Evolutionary conservation across 2,888 invertebrate species (phyloP).

Genomic region (Seira sanloemensis): DNA sequence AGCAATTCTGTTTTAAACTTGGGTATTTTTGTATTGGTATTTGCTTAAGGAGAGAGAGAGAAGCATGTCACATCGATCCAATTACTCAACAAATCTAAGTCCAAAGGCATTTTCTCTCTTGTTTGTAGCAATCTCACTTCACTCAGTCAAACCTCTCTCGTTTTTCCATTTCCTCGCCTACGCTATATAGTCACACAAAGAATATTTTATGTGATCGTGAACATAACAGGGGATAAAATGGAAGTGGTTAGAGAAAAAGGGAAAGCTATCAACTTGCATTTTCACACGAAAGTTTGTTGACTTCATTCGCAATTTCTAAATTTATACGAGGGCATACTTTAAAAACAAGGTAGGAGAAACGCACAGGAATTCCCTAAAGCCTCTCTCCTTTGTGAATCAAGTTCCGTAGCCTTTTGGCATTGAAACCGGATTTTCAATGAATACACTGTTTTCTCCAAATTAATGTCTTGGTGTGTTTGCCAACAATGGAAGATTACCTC

Average conservation of each 20-base stretch:
- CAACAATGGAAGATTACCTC: no score
- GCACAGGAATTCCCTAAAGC: background rate
- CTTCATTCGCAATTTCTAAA: constrained; percentile 6
- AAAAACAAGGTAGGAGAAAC: background rate
- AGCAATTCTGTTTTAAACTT: constrained; percentile 8
- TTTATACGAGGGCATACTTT: background rate
- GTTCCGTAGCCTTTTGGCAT: background rate
- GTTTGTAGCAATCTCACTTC: constrained; percentile 35
- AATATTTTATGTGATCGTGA: constrained; percentile 11
- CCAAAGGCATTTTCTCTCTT: constrained; percentile 33
- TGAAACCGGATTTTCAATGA: no score
- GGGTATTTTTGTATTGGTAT: constrained; percentile 22
- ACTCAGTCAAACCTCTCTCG: constrained; percentile 31
- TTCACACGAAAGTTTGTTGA: constrained; percentile 44
- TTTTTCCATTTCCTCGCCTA: constrained; percentile 44
- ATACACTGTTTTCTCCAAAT: no score
- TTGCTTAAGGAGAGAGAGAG: constrained; percentile 24
- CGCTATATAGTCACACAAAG: background rate
- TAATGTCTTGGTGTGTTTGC: no score
- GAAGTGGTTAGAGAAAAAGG: constrained; percentile 2
- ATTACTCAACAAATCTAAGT: constrained; percentile 48
- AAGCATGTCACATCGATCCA: constrained; percentile 47
- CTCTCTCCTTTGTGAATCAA: background rate
- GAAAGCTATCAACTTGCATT: constrained; percentile 19
- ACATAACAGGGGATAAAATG: background rate